Evolutionary conservation across 30 jellyfish, hydroid and myxozoan species (phyloP).

Genomic region (Nemopilema nomurai): DNA sequence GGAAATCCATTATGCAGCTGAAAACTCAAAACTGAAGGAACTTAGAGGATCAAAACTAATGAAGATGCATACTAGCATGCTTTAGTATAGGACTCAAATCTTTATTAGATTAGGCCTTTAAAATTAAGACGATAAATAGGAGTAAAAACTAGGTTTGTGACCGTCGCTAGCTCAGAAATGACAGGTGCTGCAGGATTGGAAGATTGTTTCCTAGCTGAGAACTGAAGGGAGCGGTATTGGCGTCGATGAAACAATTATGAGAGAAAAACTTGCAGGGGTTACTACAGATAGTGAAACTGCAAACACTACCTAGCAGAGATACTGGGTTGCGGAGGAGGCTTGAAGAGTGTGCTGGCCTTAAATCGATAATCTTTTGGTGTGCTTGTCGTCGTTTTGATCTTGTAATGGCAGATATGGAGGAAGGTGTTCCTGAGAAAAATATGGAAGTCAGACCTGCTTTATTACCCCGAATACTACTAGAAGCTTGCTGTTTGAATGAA

Average conservation of each 20-base stretch:
- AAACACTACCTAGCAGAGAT: slow-evolving; percentile 6
- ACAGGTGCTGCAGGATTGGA: slow-evolving; percentile 35
- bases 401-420: slow-evolving; percentile 31
- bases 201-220: slow-evolving; percentile 40
- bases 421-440: slow-evolving; percentile 26
- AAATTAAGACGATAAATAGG: too few relatives aligned
- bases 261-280: slow-evolving; percentile 30
- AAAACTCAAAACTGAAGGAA: too few relatives aligned
- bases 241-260: slow-evolving; percentile 14
- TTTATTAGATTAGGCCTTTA: too few relatives aligned
- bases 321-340: slow-evolving; percentile 8
- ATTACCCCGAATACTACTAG: slow-evolving; percentile 10
- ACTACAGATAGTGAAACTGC: slow-evolving; percentile 44
- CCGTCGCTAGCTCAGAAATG: slow-evolving; percentile 13
- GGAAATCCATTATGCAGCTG: too few relatives aligned
- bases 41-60: too few relatives aligned
- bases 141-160: slow-evolving; percentile 7
- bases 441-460: slow-evolving; percentile 39
- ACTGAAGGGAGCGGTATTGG: slow-evolving; percentile 10
- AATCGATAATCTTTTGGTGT: not conserved
- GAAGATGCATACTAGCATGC: too few relatives aligned
- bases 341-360: slow-evolving; percentile 6
- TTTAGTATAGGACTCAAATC: too few relatives aligned
- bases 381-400: slow-evolving; percentile 11
- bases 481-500: slow-evolving; percentile 14